Evolutionary conservation across 2,888 invertebrate genomes (phyloP).

Genomic region (Chymomyza procnemis): DNA sequence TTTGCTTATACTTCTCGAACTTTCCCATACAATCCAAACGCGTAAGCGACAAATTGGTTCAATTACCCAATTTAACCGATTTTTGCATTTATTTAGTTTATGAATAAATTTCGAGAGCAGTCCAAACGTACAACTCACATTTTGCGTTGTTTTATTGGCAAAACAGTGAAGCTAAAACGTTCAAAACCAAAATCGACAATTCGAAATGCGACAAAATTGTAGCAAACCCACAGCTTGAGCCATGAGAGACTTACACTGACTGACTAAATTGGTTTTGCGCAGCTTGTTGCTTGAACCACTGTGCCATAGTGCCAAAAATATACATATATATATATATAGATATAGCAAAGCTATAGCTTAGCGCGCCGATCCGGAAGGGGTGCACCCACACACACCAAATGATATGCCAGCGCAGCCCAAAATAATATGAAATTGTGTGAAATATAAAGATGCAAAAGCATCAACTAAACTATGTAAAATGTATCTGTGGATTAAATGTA

Average conservation of each 20-base stretch:
- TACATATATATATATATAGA: slow-evolving; percentile 2
- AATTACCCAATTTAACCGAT: slow-evolving; percentile 77
- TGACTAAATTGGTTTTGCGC: not conserved
- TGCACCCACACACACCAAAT: slow-evolving; percentile 50
- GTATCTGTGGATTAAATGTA: slow-evolving; percentile 5
- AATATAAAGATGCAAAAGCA: slow-evolving; percentile 44
- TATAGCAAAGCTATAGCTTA: not conserved
- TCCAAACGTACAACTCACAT: slow-evolving; percentile 18
- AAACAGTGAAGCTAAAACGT: not conserved
- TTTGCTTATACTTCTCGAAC: slow-evolving; percentile 40
- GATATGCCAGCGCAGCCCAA: not conserved
- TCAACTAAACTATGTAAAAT: slow-evolving; percentile 18
- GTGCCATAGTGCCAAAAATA: slow-evolving; percentile 36
- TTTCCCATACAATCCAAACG: slow-evolving; percentile 29
- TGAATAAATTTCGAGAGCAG: slow-evolving; percentile 63
- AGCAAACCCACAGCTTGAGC: too few relatives aligned
- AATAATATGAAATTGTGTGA: slow-evolving; percentile 54
- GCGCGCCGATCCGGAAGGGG: slow-evolving; percentile 59
- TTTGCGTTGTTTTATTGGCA: not conserved
- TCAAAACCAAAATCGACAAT: not conserved
- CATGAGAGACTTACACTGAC: too few relatives aligned
- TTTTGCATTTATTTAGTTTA: slow-evolving; percentile 67
- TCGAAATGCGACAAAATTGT: too few relatives aligned
- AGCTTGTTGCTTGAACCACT: slow-evolving; percentile 35
- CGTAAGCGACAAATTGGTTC: slow-evolving; percentile 73